Conservation (phyloP, 2,888 invertebrate species). For the Rhagonycha lutea region DNA sequence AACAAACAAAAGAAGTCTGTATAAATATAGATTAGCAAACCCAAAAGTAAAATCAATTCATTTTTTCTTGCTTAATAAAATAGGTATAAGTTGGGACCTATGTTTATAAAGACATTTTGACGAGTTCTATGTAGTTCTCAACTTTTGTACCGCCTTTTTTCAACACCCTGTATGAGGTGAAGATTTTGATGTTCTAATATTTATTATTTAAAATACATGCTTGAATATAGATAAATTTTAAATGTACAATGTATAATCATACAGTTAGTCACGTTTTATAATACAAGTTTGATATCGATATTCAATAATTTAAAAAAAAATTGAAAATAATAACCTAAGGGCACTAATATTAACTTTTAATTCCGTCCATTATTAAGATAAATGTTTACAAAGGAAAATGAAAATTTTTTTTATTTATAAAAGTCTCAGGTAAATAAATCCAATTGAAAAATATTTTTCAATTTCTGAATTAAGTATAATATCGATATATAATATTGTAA, state of each 20-base stretch:
- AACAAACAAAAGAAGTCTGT: no score
- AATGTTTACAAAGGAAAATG: background rate
- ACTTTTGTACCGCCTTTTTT: no score
- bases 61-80: no score
- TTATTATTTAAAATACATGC: background rate
- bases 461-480: no score
- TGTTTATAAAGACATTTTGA: no score
- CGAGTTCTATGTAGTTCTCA: no score
- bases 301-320: background rate
- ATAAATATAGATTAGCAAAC: no score
- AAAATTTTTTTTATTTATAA: background rate
- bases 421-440: background rate
- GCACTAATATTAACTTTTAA: background rate
- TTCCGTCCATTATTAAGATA: background rate
- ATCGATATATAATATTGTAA: no score
- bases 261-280: background rate
- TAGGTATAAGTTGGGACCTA: no score
- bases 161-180: background rate
- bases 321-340: background rate
- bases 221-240: background rate
- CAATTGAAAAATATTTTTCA: no score
- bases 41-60: no score
- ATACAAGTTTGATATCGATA: background rate
- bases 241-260: background rate
- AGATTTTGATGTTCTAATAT: background rate